These are phyloP conservation scores for Meteorus sp. DNA, from an alignment of 1,140 invertebrate genomes.

Conservation along the genomic window DNA sequence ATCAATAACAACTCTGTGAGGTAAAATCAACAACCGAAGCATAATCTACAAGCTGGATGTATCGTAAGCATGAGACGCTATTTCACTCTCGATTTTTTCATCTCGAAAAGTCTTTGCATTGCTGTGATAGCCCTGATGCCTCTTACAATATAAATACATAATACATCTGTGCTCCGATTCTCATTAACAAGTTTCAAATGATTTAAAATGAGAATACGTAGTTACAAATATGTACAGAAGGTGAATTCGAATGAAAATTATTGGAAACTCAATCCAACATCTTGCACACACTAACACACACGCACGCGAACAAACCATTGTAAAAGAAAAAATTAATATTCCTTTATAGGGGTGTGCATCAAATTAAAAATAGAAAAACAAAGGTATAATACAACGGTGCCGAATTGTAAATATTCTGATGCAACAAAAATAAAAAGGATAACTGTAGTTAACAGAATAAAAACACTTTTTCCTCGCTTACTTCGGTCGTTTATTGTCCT, in stretches of 20 bases:
- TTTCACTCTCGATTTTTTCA: no score
- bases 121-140: no score
- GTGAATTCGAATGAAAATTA: conserved; percentile 6
- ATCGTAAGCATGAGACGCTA: no score
- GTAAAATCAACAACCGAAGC: no score
- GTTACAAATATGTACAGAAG: conserved; percentile 28
- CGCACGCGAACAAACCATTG: no score
- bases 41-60: no score
- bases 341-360: conserved; percentile 6
- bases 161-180: neutral
- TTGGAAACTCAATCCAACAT: neutral
- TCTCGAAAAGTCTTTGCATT: no score
- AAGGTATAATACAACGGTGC: conserved; percentile 15
- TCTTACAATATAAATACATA: no score
- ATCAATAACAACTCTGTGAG: no score
- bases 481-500: conserved; percentile 54
- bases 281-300: no score
- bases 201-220: conserved; percentile 17
- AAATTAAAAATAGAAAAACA: conserved; percentile 13
- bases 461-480: conserved; percentile 38
- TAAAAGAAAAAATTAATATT: conserved; percentile 4
- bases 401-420: conserved; percentile 1
- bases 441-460: no score
- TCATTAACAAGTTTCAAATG: neutral
- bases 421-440: neutral